These are phyloP conservation scores for Furcula furcula DNA, from an alignment of 2,888 invertebrate genomes.

Conservation along the genomic window DNA sequence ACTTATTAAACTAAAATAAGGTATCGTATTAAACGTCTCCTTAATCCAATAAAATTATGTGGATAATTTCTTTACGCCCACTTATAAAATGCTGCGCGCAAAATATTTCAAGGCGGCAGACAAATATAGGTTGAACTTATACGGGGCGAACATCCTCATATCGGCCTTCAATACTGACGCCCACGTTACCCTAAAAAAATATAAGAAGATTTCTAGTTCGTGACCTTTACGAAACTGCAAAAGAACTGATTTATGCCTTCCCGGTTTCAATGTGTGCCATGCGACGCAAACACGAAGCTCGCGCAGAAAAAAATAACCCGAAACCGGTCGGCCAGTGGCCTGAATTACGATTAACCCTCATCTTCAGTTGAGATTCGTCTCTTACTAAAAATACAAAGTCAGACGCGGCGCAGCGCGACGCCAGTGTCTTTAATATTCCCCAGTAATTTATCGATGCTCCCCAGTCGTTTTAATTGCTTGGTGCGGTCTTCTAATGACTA, in stretches of 20 bases:
- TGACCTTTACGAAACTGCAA: constrained; percentile 16
- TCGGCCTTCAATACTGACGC: constrained; percentile 37
- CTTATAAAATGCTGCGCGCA: constrained; percentile 39
- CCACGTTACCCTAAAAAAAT: constrained; percentile 36
- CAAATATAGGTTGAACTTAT: constrained; percentile 35
- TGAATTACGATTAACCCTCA: constrained; percentile 69
- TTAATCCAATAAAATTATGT: constrained; percentile 38
- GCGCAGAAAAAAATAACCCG: constrained; percentile 45
- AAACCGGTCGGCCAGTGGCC: constrained; percentile 67
- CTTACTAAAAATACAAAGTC: constrained; percentile 53
- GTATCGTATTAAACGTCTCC: constrained; percentile 46
- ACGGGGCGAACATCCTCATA: constrained; percentile 41
- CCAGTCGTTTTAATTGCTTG: constrained; percentile 25
- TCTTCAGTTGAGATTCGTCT: constrained; percentile 50
- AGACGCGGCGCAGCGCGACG: constrained; percentile 13
- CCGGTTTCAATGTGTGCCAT: constrained; percentile 41
- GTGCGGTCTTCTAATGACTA: constrained; percentile 22
- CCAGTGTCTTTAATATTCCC: no score
- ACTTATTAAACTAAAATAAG: constrained; percentile 30
- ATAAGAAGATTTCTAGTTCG: constrained; percentile 16
- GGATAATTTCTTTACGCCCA: constrained; percentile 42
- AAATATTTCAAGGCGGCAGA: constrained; percentile 48
- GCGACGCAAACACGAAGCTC: constrained; percentile 44
- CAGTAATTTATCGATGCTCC: no score
- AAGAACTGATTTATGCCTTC: constrained; percentile 39